Evolutionary conservation across 1,140 invertebrate genomes (phyloP).

Genomic region (Rhynchophorus ferrugineus): DNA sequence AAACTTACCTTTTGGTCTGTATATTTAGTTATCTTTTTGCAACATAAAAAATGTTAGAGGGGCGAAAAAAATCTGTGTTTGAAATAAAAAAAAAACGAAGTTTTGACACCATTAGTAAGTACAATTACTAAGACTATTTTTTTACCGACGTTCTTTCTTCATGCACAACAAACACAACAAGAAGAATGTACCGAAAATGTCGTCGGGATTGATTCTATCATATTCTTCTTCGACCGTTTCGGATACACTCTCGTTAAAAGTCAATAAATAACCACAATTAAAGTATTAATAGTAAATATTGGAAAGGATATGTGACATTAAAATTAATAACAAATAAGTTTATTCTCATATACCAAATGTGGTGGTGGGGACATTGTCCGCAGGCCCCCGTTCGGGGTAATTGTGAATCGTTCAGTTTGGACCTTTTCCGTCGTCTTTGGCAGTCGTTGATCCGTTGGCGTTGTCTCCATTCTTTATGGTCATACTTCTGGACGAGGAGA

Average conservation of each 20-base stretch:
- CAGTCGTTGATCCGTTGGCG: conserved; percentile 21
- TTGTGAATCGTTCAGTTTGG: conserved; percentile 3
- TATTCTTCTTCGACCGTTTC: background rate
- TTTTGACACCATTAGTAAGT: conserved; percentile 5
- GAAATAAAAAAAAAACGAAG: conserved; percentile 1
- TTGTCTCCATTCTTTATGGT: conserved; percentile 39
- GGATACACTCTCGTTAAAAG: conserved; percentile 8
- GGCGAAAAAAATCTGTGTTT: too few species aligned
- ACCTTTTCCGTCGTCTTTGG: conserved; percentile 21
- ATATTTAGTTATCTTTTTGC: background rate
- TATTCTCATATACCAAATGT: conserved; percentile 12
- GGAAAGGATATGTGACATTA: conserved; percentile 36
- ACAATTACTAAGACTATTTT: background rate
- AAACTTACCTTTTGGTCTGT: conserved; percentile 3
- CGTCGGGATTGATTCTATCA: background rate
- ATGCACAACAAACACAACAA: conserved; percentile 5
- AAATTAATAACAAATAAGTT: conserved; percentile 18
- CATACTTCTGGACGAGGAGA: conserved; percentile 80
- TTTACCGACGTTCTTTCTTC: too few species aligned
- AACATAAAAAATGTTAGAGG: conserved; percentile 1
- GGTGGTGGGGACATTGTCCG: background rate
- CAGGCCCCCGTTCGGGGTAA: background rate
- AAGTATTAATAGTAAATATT: conserved; percentile 22
- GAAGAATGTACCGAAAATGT: background rate
- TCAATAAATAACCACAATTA: conserved; percentile 7